Evolutionary conservation across 23 tunicate species (phyloP).

Genomic region (Trididemnum nubilum): DNA sequence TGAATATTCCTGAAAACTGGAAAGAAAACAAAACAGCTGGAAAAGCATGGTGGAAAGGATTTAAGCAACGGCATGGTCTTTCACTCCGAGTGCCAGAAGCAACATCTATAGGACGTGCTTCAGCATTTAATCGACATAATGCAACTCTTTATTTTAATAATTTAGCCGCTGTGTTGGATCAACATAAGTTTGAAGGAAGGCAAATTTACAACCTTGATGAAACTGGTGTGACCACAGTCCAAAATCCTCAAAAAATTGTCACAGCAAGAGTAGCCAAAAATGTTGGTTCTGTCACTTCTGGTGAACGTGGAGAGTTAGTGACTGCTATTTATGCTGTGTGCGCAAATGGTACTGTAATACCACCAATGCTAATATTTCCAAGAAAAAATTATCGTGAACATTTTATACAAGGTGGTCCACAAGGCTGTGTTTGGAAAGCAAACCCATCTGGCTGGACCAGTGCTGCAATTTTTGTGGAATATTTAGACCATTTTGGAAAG

Average conservation of each 20-base stretch:
- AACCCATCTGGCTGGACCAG: constrained; percentile 9
- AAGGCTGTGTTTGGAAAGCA: constrained; percentile 12
- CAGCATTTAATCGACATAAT: constrained; percentile 12
- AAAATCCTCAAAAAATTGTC: background rate
- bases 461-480: constrained; percentile 7
- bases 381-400: constrained; percentile 2
- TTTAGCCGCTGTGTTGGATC: constrained; percentile 11
- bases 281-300: constrained; percentile 22
- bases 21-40: constrained; percentile 2
- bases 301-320: constrained; percentile 17
- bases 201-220: constrained; percentile 30
- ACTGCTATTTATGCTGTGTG: background rate
- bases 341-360: constrained; percentile 12
- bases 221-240: constrained; percentile 19
- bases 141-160: constrained; percentile 18
- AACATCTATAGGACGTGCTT: constrained; percentile 15
- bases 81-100: constrained; percentile 11
- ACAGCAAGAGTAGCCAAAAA: constrained; percentile 10
- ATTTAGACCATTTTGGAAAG: constrained; percentile 18
- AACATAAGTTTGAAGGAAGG: constrained; percentile 21
- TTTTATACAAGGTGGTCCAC: constrained; percentile 21
- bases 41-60: no score
- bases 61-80: no score
- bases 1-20: constrained; percentile 7
- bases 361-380: constrained; percentile 25